Evolutionary conservation across 1,140 invertebrate genomes (phyloP).

Genomic region (Drosophila lacteicornis): DNA sequence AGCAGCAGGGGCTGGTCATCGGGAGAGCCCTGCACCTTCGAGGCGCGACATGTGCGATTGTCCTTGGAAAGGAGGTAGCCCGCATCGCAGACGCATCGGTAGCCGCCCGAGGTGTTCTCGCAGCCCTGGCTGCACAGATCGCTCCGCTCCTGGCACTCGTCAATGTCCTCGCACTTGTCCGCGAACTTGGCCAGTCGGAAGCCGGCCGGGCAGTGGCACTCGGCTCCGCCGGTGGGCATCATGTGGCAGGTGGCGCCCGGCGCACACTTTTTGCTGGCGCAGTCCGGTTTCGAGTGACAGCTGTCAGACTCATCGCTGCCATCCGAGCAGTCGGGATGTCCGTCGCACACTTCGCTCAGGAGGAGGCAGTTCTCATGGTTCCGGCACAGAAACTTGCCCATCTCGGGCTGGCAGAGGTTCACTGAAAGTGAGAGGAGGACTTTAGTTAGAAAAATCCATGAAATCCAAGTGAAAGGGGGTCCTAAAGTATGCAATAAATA

Average conservation of each 20-base stretch:
- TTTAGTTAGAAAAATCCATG: background rate
- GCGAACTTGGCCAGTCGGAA: conserved; percentile 74
- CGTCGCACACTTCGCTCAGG: conserved; percentile 88
- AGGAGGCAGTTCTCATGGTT: conserved; percentile 86
- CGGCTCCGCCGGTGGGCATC: conserved; percentile 80
- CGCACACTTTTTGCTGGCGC: conserved; percentile 51
- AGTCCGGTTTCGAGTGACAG: conserved; percentile 67
- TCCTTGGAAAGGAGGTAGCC: conserved; percentile 89
- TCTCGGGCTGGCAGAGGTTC: conserved; percentile 43
- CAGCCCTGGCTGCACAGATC: conserved; percentile 94
- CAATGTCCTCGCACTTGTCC: conserved; percentile 88
- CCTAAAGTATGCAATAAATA: background rate
- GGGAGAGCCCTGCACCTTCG: conserved; percentile 78
- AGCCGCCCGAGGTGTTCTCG: conserved; percentile 91
- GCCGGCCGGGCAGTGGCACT: conserved; percentile 85
- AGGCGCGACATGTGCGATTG: conserved; percentile 89
- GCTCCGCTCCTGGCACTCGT: conserved; percentile 89
- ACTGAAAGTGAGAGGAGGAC: conserved; percentile 1
- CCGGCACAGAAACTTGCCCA: conserved; percentile 71
- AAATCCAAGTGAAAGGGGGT: background rate
- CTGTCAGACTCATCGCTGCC: conserved; percentile 79
- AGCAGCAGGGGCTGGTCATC: conserved; percentile 87
- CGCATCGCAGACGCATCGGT: conserved; percentile 91
- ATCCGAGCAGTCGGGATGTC: conserved; percentile 84
- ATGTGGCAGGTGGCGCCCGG: conserved; percentile 61